Evolutionary conservation across 2,888 invertebrate species (phyloP).

Genomic region (Xylophagus ater): DNA sequence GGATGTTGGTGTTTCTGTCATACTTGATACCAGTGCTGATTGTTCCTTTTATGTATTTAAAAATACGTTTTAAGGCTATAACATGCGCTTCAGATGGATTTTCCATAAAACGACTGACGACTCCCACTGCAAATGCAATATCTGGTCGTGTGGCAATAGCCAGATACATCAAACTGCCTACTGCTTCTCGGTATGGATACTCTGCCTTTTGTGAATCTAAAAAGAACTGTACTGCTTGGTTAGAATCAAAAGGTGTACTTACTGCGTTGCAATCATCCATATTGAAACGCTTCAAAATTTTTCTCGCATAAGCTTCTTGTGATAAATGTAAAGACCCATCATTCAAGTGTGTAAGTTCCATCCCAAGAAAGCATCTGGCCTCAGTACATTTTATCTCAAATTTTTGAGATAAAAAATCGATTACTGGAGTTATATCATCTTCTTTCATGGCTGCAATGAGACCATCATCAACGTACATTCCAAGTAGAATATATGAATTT

Average conservation of each 20-base stretch:
- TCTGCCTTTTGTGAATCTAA: background rate
- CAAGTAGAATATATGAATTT: background rate
- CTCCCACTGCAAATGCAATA: constrained; percentile 6
- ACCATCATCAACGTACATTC: constrained; percentile 8
- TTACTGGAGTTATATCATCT: background rate
- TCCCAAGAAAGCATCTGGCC: too few species aligned
- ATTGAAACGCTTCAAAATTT: constrained; percentile 1
- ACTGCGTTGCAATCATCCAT: constrained; percentile 7
- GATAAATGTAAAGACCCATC: background rate
- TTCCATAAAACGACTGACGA: constrained; percentile 8
- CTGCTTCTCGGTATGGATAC: constrained; percentile 8
- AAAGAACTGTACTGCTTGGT: background rate
- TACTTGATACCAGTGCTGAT: constrained; percentile 12
- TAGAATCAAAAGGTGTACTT: constrained; percentile 1
- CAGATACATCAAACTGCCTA: constrained; percentile 8
- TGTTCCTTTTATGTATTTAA: constrained; percentile 16
- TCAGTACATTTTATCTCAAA: constrained; percentile 7
- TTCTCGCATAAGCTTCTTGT: constrained; percentile 6
- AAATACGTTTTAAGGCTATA: constrained; percentile 16
- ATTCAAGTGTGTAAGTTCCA: too few species aligned
- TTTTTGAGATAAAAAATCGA: background rate
- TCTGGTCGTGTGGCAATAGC: constrained; percentile 9
- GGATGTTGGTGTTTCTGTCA: background rate
- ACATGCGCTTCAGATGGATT: constrained; percentile 12
- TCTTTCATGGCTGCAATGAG: constrained; percentile 2